A percentile compares a stretch with the other conserved stretches of the same genome.
phyloP scores from a whole-genome alignment of 2,888 invertebrate genomes.

The Auanema freiburgensis region DNA sequence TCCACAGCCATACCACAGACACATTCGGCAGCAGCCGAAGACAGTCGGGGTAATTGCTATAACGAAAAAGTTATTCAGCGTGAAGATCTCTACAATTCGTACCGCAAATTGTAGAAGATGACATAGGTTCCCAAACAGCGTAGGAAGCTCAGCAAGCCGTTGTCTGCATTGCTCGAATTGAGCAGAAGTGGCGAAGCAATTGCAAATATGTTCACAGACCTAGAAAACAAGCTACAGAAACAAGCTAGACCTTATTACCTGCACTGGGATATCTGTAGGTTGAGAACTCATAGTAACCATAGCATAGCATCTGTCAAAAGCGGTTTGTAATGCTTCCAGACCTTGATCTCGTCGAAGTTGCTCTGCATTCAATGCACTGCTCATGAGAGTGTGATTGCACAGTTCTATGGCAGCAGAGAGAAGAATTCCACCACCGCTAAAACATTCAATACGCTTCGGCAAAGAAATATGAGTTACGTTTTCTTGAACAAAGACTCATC shows the following conservation, averaged over 20 bases:
- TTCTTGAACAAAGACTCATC: conserved; percentile 88
- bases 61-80: conserved; percentile 21
- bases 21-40: conserved; percentile 86
- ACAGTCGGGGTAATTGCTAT: conserved; percentile 80
- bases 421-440: conserved; percentile 70
- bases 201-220: conserved; percentile 81
- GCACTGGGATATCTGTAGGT: conserved; percentile 78
- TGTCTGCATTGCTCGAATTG: conserved; percentile 87
- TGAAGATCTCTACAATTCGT: conserved; percentile 39
- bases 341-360: conserved; percentile 92
- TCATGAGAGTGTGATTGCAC: conserved; percentile 91
- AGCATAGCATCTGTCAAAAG: conserved; percentile 89
- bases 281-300: conserved; percentile 81
- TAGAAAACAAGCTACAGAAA: conserved; percentile 8
- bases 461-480: background rate
- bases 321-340: conserved; percentile 81
- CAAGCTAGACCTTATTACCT: background rate
- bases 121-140: conserved; percentile 82
- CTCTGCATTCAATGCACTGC: conserved; percentile 95
- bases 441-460: background rate
- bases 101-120: conserved; percentile 84
- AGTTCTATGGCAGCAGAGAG: conserved; percentile 89
- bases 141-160: conserved; percentile 83
- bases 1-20: conserved; percentile 85
- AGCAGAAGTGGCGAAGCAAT: conserved; percentile 92